Evolutionary conservation across 2,113 vertebrate genomes (phyloP).

Genomic region (Rattus rattus): DNA sequence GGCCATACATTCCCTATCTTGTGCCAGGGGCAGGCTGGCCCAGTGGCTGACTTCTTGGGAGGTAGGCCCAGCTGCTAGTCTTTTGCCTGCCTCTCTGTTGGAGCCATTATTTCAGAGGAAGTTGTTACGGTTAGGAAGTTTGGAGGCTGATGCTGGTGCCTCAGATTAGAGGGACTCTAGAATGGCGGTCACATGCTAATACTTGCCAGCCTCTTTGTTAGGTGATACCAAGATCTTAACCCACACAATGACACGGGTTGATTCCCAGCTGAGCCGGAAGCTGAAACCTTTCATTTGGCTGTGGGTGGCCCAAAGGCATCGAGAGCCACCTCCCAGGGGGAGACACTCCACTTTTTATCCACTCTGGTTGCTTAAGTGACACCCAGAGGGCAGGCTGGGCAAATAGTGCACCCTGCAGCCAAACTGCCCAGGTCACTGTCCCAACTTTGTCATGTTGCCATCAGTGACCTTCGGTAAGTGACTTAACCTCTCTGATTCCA

Average conservation of each 20-base stretch:
- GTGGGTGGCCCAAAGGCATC: not conserved
- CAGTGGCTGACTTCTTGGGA: rapidly evolving
- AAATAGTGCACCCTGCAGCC: not conserved
- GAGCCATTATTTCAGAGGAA: not conserved
- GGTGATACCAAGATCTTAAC: not conserved
- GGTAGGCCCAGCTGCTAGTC: not conserved
- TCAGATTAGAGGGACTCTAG: not conserved
- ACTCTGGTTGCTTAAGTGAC: not conserved
- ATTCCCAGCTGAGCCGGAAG: not conserved
- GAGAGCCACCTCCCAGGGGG: not conserved
- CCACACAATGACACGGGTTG: not conserved
- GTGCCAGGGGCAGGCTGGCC: not conserved
- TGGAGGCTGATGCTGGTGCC: not conserved
- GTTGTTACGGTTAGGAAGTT: not conserved
- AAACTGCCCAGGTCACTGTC: not conserved
- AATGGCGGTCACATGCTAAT: not conserved
- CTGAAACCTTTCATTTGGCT: not conserved
- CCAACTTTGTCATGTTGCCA: not conserved
- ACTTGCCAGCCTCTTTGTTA: not conserved
- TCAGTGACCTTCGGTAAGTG: not conserved
- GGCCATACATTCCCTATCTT: not conserved
- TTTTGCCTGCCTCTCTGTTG: not conserved
- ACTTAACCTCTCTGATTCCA: not conserved
- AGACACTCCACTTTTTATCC: not conserved
- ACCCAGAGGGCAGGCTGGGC: not conserved